Evolutionary conservation across 2,113 vertebrate species (phyloP), one percentile per base, ranked within the genome.

Genomic region (Collichthys lucidus): DNA sequence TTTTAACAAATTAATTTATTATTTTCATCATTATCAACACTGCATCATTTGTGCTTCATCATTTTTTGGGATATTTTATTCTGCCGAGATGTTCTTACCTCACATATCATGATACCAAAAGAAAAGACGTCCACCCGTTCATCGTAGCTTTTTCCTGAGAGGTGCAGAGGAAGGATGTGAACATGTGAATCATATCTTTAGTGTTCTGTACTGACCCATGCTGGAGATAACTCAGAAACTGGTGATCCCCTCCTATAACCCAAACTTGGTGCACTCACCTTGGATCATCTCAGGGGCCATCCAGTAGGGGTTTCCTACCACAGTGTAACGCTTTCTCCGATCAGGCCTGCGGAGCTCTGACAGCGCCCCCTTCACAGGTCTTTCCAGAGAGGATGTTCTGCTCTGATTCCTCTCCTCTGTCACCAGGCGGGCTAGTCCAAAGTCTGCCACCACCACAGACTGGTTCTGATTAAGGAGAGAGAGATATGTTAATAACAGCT

Each of bases 281-380:
- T 97, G 95, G 92, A 99, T 98, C 98, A 99, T 99, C 92, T 99
- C 98, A 0, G 98, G 98, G 0, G 98, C 98, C 98, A 99, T 99
- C 98, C 98, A 99, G 91, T 99, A 99, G 0, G 98, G 98, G 88
- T 98, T 99, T 35, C 98, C 98, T 67, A 99, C 98, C 82, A 99
- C 98, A 0, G 98, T 99, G 88, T 99, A 99, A 0, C 98, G 95
- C 88, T 99, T 99, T 79, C 94, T 96, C 6, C 98, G 95, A 71
- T 99, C 96, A 0, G 93, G 94, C 84, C 95, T 97, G 88, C 96
- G 97, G 86, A 96, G 90, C 88, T 91, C 96, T 12, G 95, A 86
- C 66, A 96, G 87, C 10, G 93, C 88, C 9, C 85, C 92, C 19
- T 84, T 92, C 0, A 14, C 50, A 1, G 86, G 68, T 19, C 60